Percentiles rank a stretch among this genome's conserved stretches.
These are phyloP conservation scores for Channallabes apus DNA, from an alignment of 2,797 vertebrate species.

Conservation along the genomic window DNA sequence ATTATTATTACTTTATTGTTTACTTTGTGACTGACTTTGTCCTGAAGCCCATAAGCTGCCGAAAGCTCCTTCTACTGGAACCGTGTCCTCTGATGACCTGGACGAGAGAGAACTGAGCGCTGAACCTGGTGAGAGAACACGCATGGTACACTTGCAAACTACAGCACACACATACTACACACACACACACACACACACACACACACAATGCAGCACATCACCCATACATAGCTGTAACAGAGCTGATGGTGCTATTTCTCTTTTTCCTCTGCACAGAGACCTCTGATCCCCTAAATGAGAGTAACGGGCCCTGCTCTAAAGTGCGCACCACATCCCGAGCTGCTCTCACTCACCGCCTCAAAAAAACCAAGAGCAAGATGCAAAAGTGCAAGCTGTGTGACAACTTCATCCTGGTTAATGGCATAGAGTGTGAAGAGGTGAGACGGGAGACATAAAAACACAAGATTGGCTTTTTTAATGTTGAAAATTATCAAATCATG, in stretches of 20 bases:
- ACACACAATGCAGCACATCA: background rate
- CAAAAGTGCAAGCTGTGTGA: constrained; percentile 91
- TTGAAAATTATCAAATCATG: background rate
- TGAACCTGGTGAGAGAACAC: constrained; percentile 72
- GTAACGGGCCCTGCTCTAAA: constrained; percentile 66
- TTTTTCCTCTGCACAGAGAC: constrained; percentile 58
- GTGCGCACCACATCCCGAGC: constrained; percentile 76
- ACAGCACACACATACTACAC: background rate
- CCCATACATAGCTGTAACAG: background rate
- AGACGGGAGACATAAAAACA: background rate
- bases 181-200: background rate
- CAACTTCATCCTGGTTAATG: constrained; percentile 85
- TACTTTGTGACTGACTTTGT: constrained; percentile 1
- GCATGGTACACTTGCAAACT: background rate
- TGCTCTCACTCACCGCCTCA: constrained; percentile 82
- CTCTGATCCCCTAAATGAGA: constrained; percentile 66
- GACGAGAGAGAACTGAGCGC: constrained; percentile 80
- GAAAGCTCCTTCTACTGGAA: constrained; percentile 79
- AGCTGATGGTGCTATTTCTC: background rate
- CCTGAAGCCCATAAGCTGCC: constrained; percentile 71
- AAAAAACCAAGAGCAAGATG: constrained; percentile 84
- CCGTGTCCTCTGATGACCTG: constrained; percentile 85
- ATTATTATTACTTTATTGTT: background rate
- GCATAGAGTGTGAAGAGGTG: constrained; percentile 94
- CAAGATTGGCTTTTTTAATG: background rate